These are phyloP conservation scores for Tarsius wallacei DNA, from an alignment of 2,797 vertebrate species.

Conservation along the genomic window DNA sequence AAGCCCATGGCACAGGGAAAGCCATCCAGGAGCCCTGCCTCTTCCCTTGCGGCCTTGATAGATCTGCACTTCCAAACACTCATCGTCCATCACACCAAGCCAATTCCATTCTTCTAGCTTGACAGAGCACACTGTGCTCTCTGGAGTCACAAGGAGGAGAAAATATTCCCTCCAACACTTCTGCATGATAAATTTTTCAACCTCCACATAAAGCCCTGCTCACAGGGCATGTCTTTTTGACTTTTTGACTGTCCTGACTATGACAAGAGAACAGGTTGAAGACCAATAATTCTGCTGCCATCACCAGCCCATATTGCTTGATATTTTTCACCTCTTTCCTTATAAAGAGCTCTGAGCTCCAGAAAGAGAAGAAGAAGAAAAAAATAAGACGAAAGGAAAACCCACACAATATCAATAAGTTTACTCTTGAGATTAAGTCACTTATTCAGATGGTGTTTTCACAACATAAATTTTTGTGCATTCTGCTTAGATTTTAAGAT, in stretches of 20 bases:
- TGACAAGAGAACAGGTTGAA: conserved; percentile 1
- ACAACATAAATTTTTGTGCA: conserved; percentile 68
- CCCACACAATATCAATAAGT: conserved; percentile 52
- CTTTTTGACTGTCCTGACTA: not conserved
- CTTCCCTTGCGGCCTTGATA: not conserved
- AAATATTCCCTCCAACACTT: conserved; percentile 3
- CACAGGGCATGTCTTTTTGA: conserved; percentile 5
- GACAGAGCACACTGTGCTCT: conserved; percentile 2
- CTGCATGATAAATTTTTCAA: conserved; percentile 65
- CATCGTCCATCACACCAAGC: conserved; percentile 48
- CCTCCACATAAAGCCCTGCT: conserved; percentile 26
- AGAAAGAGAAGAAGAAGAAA: not conserved
- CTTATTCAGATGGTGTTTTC: conserved; percentile 71
- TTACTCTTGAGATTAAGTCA: conserved; percentile 70
- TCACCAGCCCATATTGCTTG: not conserved
- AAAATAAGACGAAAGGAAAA: conserved; percentile 68
- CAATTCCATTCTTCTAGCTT: conserved; percentile 63
- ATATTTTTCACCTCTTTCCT: conserved; percentile 59
- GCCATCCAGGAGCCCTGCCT: not conserved
- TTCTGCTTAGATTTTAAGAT: conserved; percentile 75
- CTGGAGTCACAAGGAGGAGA: conserved; percentile 64
- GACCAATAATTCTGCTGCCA: not conserved
- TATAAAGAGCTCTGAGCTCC: conserved; percentile 44
- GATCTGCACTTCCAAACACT: conserved; percentile 53
- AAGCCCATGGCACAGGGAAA: not conserved